Percentiles rank a stretch among this genome's conserved stretches.
These are phyloP conservation scores for Rhopalosiphum padi DNA, from an alignment of 1,140 invertebrate species.

Conservation along the genomic window DNA sequence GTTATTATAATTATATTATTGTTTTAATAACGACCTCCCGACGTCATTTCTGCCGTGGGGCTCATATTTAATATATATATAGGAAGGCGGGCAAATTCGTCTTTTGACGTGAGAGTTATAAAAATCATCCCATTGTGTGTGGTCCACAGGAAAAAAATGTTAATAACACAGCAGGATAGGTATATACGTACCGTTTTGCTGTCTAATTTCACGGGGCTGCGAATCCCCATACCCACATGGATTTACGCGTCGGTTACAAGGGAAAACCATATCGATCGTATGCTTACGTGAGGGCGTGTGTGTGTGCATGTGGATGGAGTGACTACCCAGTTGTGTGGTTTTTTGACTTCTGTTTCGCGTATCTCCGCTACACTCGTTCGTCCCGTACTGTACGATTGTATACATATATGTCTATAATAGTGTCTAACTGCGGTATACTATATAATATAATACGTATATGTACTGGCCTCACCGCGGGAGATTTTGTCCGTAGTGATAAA, in stretches of 20 bases:
- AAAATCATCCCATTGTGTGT: constrained; percentile 32
- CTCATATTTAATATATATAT: not conserved
- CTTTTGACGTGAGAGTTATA: constrained; percentile 15
- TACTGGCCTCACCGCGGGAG: not conserved
- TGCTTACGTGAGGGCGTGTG: not conserved
- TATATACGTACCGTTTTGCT: not conserved
- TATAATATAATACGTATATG: not conserved
- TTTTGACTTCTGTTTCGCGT: constrained; percentile 33
- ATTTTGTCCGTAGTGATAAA: constrained; percentile 26
- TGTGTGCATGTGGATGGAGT: not conserved
- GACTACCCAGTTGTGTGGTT: not conserved
- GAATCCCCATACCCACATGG: not conserved
- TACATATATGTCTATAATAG: not conserved
- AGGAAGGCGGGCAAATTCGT: not conserved
- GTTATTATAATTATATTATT: constrained; percentile 30
- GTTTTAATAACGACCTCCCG: constrained; percentile 22
- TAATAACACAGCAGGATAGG: constrained; percentile 36
- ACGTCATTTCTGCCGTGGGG: not conserved
- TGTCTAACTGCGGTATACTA: not conserved
- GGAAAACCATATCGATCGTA: constrained; percentile 31
- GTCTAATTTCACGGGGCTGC: constrained; percentile 50
- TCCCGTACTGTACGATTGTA: not conserved
- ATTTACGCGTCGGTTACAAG: not conserved
- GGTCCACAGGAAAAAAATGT: constrained; percentile 16
- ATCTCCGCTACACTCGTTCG: not conserved